A percentile compares a stretch with the other conserved stretches of the same genome.
Conservation (phyloP, 2,113 vertebrate genomes). For the Calyptommatus sinebrachiatus region DNA sequence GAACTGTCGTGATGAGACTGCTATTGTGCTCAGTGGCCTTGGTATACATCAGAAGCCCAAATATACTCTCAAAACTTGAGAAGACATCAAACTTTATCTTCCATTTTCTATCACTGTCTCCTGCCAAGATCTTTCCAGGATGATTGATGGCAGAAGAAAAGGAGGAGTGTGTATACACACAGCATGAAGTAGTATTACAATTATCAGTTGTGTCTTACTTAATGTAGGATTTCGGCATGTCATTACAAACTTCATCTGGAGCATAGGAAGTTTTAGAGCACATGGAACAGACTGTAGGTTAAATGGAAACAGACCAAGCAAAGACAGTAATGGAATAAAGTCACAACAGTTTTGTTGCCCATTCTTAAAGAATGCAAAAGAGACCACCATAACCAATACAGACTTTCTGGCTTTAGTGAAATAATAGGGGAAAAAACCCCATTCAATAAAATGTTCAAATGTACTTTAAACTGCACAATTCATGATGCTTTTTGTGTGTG, state of each 20-base stretch:
- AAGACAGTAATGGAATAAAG: background rate
- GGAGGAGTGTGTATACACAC: background rate
- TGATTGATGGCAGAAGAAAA: background rate
- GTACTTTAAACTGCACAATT: background rate
- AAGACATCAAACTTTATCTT: background rate
- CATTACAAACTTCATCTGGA: background rate
- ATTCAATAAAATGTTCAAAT: constrained; percentile 16
- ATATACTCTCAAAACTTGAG: background rate
- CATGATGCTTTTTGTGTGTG: background rate
- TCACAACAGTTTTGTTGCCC: background rate
- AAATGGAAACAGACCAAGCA: background rate
- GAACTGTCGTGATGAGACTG: background rate
- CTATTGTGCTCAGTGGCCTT: background rate
- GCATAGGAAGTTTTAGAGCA: background rate
- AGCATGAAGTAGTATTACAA: constrained; percentile 5
- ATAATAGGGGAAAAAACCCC: background rate
- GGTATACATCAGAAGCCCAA: background rate
- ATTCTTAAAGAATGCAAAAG: background rate
- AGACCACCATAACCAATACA: background rate
- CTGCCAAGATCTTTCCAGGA: background rate
- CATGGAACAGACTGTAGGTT: background rate
- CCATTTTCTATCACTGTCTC: background rate
- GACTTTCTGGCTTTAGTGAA: background rate
- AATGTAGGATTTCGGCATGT: background rate
- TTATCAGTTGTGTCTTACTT: constrained; percentile 21